A percentile compares a stretch with the other conserved stretches of the same genome.
Conservation (phyloP, 2,797 vertebrate species). For the Saguinus oedipus region DNA sequence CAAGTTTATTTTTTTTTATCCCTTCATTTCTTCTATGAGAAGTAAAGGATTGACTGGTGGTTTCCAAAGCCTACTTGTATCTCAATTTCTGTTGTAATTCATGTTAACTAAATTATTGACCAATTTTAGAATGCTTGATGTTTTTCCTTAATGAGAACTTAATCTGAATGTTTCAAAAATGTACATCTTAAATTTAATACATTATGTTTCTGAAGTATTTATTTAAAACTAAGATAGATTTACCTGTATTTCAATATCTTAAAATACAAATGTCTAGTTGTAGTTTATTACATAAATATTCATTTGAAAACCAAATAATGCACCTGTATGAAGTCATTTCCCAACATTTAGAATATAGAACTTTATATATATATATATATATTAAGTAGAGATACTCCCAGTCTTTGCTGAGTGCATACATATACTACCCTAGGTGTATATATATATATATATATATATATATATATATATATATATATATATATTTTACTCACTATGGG, state of each 20-base stretch:
- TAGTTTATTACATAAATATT: slow-evolving; percentile 42
- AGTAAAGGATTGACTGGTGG: slow-evolving; percentile 57
- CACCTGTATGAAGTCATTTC: neutral
- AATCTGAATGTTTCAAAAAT: slow-evolving; percentile 49
- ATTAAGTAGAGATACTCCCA: neutral
- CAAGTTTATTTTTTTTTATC: slow-evolving; percentile 72
- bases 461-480: neutral
- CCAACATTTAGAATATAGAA: slow-evolving; percentile 7
- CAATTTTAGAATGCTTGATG: slow-evolving; percentile 61
- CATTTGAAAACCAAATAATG: slow-evolving; percentile 51
- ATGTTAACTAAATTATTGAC: slow-evolving; percentile 31
- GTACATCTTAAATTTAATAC: slow-evolving; percentile 1
- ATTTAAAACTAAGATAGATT: slow-evolving; percentile 43
- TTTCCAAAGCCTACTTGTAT: slow-evolving; percentile 69
- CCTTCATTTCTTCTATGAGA: slow-evolving; percentile 47
- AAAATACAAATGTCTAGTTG: slow-evolving; percentile 27
- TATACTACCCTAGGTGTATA: neutral
- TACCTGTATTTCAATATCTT: slow-evolving; percentile 29
- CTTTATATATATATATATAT: neutral
- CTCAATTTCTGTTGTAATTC: slow-evolving; percentile 53
- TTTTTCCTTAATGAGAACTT: slow-evolving; percentile 46
- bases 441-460: neutral
- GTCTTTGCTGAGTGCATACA: neutral
- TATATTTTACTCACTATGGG: neutral
- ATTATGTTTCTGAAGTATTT: slow-evolving; percentile 45